phyloP scores from a whole-genome alignment of 2,888 invertebrate species.

The Eupithecia dodoneata region DNA sequence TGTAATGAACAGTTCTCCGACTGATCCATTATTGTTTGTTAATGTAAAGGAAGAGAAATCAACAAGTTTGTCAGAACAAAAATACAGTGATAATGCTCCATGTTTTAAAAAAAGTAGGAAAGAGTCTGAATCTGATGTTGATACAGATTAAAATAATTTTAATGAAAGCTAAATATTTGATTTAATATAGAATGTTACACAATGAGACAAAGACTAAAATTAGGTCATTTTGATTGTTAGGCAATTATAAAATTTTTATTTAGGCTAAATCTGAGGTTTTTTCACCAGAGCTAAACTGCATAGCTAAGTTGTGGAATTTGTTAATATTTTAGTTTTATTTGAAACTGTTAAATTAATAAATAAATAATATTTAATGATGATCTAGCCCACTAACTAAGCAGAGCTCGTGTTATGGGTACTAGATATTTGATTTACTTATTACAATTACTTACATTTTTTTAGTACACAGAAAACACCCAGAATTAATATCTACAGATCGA shows the following conservation, averaged over 20 bases:
- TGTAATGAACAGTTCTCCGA: background rate
- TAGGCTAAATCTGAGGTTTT: background rate
- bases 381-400: background rate
- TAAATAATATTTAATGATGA: background rate
- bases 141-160: background rate
- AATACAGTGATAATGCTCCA: background rate
- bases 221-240: background rate
- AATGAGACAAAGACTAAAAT: constrained; percentile 2
- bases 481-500: background rate
- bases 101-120: background rate
- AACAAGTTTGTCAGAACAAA: background rate
- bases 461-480: background rate
- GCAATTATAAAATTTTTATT: background rate
- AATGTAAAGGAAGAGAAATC: background rate
- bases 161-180: background rate
- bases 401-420: background rate
- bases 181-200: background rate
- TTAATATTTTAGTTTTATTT: no score
- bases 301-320: background rate
- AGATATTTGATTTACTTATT: background rate
- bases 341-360: background rate
- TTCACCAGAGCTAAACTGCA: background rate
- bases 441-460: background rate
- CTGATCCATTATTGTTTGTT: background rate
- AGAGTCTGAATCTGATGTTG: background rate